Evolutionary conservation across 1,140 invertebrate genomes (phyloP), one percentile per base, ranked within the genome.

Genomic region (Drosophila eugracilis): DNA sequence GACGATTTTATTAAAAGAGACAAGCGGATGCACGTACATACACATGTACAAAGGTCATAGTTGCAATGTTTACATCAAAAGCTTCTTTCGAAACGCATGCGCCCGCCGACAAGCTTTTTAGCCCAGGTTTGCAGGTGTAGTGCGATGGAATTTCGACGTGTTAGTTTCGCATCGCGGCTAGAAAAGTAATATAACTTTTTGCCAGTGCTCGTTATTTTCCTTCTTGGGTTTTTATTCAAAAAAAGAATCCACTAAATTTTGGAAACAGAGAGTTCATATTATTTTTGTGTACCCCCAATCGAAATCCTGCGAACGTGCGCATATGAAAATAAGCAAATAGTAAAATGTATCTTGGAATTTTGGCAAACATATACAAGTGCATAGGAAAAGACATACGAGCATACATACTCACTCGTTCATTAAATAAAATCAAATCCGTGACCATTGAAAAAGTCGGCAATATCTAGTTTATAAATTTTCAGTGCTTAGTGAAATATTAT

Each of bases 1-100:
- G 24, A 65, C 34, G 24, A 42, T 30, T 36, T 28, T 59, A 19
- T 62, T 37, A 30, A 55, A 34, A 9, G 17, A 19, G 60, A 62
- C 57, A 30, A 58, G 44, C 57, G 60, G 60, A 65, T 65, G 60
- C 60, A 62, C 55, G 60, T 66, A 71, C 53, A 42, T 71, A 50
- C 66, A 72, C 32, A 58, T 70, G 66, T 62, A 54, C 71, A 79
- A 75, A 75, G 70, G 77, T 79, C 77, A 79, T 59, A 67, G 67
- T 75, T 75, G 70, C 76, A 79, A 79, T 75, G 65, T 75, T 75
- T 79, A 79, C 76, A 79, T 79, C 71, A 71, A 79, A 79, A 80
- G 77, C 77, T 79, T 26, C 19, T 10, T 26, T 3, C 21, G 6
- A 26, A 14, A 36, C 77, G 77, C 77, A 65, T 63, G 77, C 77